Conservation (phyloP, 2,113 vertebrate species). For the Aix galericulata region DNA sequence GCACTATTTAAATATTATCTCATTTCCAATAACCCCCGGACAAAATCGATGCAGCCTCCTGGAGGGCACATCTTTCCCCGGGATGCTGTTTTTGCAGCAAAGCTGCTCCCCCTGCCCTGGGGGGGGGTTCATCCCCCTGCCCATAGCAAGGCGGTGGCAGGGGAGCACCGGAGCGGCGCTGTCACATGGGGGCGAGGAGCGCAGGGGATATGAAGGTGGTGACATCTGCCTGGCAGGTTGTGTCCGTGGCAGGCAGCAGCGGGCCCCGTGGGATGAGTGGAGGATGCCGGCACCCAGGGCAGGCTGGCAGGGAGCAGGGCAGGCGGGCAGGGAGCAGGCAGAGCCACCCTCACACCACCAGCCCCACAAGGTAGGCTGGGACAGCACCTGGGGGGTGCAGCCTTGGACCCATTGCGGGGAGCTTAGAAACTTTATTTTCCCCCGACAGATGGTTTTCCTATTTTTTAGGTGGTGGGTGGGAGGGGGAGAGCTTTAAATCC, state of each 20-base stretch:
- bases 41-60: neutral
- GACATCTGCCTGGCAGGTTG: rapidly evolving
- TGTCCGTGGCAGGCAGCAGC: neutral
- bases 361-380: neutral
- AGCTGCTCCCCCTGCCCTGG: neutral
- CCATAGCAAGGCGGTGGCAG: neutral
- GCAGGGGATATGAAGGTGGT: neutral
- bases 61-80: rapidly evolving
- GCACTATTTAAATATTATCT: neutral
- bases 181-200: neutral
- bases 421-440: neutral
- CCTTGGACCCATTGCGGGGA: neutral
- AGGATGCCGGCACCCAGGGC: neutral
- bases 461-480: neutral
- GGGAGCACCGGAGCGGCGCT: neutral
- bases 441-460: too few species aligned
- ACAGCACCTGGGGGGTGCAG: rapidly evolving
- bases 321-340: neutral
- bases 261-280: neutral
- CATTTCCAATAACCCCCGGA: neutral
- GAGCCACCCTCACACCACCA: rapidly evolving
- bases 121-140: neutral
- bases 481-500: neutral
- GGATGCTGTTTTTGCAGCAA: neutral
- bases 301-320: too few species aligned